Percentiles rank a stretch among this genome's conserved stretches.
These are phyloP conservation scores for Synanthedon formicaeformis DNA, from an alignment of 2,888 invertebrate genomes.

Conservation along the genomic window DNA sequence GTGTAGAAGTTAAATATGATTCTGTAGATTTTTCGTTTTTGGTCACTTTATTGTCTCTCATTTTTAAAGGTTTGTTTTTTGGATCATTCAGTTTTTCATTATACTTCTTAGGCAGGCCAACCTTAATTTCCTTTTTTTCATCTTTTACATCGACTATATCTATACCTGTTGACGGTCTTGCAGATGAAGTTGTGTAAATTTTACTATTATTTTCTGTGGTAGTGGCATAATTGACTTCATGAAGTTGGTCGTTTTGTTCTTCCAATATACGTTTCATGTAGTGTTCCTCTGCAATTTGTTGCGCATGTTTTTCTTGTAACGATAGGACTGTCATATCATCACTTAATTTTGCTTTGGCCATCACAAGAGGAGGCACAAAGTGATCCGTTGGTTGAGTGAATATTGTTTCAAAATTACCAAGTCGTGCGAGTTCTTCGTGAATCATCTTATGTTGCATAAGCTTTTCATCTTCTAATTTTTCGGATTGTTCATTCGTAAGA, in stretches of 20 bases:
- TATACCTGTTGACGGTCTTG: constrained; percentile 14
- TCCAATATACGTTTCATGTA: constrained; percentile 20
- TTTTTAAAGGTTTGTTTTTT: constrained; percentile 29
- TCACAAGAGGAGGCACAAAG: constrained; percentile 62
- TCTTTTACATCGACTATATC: constrained; percentile 7
- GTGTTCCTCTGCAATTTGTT: constrained; percentile 47
- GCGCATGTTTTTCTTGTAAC: constrained; percentile 58
- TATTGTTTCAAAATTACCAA: constrained; percentile 56
- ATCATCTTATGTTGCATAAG: constrained; percentile 53
- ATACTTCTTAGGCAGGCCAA: constrained; percentile 48
- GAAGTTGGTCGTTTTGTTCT: constrained; percentile 12
- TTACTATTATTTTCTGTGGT: constrained; percentile 1
- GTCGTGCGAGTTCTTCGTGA: constrained; percentile 53
- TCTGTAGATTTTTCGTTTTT: constrained; percentile 17
- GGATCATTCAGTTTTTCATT: constrained; percentile 33
- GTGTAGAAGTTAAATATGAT: background rate
- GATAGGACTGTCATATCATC: constrained; percentile 64
- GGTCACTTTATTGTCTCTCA: constrained; percentile 17
- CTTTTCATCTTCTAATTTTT: constrained; percentile 49
- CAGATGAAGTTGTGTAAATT: constrained; percentile 8
- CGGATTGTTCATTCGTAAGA: constrained; percentile 32
- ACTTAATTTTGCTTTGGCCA: constrained; percentile 63
- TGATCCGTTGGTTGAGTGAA: constrained; percentile 64
- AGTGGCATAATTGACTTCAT: constrained; percentile 1
- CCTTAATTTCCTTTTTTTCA: constrained; percentile 28